These are phyloP conservation scores for Aradophagus sp. DNA, from an alignment of 1,140 invertebrate genomes.

Conservation along the genomic window DNA sequence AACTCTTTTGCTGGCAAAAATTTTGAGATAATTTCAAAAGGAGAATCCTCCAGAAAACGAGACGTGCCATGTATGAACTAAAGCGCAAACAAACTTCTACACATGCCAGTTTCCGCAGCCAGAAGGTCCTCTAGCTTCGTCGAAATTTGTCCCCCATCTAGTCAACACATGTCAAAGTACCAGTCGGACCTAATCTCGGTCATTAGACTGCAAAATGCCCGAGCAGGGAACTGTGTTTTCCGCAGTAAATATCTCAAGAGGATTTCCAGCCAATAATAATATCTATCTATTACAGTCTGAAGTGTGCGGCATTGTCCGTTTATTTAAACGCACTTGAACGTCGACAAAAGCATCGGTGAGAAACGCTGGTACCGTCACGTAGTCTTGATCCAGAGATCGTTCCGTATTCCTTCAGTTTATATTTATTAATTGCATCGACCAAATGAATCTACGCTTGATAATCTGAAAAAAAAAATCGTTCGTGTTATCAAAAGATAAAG, in stretches of 20 bases:
- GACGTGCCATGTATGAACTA: no score
- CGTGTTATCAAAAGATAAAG: no score
- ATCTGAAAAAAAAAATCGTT: no score
- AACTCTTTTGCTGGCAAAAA: no score
- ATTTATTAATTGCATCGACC: no score
- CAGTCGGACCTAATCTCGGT: conserved; percentile 6
- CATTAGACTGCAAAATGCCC: not conserved
- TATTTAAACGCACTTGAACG: conserved; percentile 13
- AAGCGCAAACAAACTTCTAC: no score
- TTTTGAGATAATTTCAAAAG: no score
- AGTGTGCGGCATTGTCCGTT: conserved; percentile 9
- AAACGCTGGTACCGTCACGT: conserved; percentile 19
- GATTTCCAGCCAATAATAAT: conserved; percentile 9
- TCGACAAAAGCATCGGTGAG: conserved; percentile 11
- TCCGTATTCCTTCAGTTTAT: no score
- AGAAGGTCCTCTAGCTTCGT: conserved; percentile 44
- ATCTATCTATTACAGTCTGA: conserved; percentile 34
- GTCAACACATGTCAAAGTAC: conserved; percentile 9
- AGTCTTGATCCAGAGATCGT: no score
- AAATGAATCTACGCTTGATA: no score
- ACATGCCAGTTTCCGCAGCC: no score
- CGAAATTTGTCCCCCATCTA: conserved; percentile 21
- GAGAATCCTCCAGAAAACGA: no score
- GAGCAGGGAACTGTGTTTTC: conserved; percentile 1
- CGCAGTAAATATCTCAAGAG: conserved; percentile 14